Base-by-base conservation (phyloP, 2,888 invertebrate species). In the Spilosoma lubricipeda region DNA sequence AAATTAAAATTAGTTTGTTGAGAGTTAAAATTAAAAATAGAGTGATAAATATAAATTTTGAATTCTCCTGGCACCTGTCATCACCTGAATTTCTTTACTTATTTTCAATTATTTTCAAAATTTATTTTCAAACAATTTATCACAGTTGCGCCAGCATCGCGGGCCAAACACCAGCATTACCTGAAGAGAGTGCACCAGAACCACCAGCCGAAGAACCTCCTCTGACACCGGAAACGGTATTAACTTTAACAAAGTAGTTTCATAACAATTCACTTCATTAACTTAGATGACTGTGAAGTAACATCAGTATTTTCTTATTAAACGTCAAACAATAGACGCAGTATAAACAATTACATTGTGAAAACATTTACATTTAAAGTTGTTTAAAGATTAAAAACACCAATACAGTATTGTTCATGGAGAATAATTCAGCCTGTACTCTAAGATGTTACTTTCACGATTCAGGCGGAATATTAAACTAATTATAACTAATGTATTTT, bases 81-180 rank as follows among this genome's bases (percentile, higher is more conserved):
- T 42, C 42, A 39, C 39, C 42, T 15, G 45, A 39, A 39, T 11
- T 15, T 45, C 9, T 30, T 2, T 36, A 9, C 65, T 39, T 66
- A 39, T n/a, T 39, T n/a, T n/a, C n/a, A 39, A 66, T n/a, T n/a
- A n/a, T n/a, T n/a, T n/a, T n/a, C n/a, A n/a, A n/a, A n/a, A n/a
- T n/a, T 39, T 66, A 39, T n/a, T 39, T n/a, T n/a, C n/a, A 39
- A 66, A 66, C 39, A 23, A 18, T 77, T 68, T 56, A 23, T 75
- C 83, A 23, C 75, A 95, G 95, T 83, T 89, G 90, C 63, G 94
- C 93, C 2, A 93, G 91, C 73, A 88, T 94, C 69, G 92, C 89
- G 0, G 88, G 90, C 3, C 89, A 89, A 66, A 86, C 90, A 56
- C 89, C 91, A 8, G 85, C 89, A 15, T 75, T 92, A 65, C 90